Conservation (phyloP, 2,797 vertebrate genomes). For the Adrianichthys oophorus region DNA sequence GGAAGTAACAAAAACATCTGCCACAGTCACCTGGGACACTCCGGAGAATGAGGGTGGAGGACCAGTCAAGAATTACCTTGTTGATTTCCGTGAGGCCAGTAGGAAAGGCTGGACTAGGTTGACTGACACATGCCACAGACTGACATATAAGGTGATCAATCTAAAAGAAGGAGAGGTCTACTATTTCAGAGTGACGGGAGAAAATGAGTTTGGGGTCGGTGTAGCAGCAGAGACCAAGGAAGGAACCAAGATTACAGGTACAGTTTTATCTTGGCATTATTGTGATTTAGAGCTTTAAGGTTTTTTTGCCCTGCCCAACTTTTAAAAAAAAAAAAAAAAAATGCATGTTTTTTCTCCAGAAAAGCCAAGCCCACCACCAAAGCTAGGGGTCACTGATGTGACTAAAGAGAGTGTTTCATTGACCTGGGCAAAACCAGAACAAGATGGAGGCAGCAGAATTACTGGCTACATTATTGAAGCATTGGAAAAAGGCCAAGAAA, state of each 20-base stretch:
- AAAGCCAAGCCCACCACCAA: conserved; percentile 96
- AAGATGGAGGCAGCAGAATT: conserved; percentile 95
- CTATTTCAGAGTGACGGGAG: conserved; percentile 94
- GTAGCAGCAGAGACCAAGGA: conserved; percentile 90
- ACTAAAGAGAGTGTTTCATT: conserved; percentile 92
- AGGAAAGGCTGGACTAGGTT: conserved; percentile 96
- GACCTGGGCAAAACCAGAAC: conserved; percentile 94
- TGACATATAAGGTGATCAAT: conserved; percentile 89
- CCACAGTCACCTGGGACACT: conserved; percentile 91
- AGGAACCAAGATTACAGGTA: conserved; percentile 97
- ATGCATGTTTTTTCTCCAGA: conserved; percentile 76
- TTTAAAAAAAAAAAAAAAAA: conserved; percentile 9
- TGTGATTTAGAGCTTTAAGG: not conserved
- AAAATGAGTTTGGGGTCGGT: conserved; percentile 95
- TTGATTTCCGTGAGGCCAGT: conserved; percentile 96
- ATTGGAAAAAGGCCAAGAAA: conserved; percentile 94
- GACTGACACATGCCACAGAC: conserved; percentile 89
- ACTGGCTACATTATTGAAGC: conserved; percentile 89
- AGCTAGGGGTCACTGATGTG: conserved; percentile 88
- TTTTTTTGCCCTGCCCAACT: not conserved
- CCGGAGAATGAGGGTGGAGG: conserved; percentile 97
- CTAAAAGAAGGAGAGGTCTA: conserved; percentile 92
- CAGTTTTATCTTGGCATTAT: conserved; percentile 31
- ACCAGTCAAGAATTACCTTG: conserved; percentile 93
- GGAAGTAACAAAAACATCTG: conserved; percentile 91